Evolutionary conservation across 2,113 vertebrate genomes (phyloP), one percentile per base, ranked within the genome.

Genomic region (Crotophaga sulcirostris): DNA sequence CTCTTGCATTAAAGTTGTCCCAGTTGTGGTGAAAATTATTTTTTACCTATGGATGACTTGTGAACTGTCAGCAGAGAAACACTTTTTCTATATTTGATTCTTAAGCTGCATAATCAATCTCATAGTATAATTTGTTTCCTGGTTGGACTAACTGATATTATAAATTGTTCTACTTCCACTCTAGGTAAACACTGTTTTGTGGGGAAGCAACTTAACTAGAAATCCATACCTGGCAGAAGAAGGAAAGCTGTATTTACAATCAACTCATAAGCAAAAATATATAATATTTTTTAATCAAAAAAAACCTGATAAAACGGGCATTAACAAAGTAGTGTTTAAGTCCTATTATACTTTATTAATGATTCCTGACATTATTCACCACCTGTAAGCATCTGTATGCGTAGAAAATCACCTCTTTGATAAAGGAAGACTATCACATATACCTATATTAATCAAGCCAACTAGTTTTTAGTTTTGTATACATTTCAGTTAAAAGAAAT

Each of bases 381-480:
- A 63, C 21, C 55, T 95, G 21, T 60, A 86, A 60, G 44, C 24
- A 86, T 55, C 51, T 55, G 15, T 36, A 78, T 70, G 52, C 52
- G 60, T 7, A 84, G 42, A 84, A 96, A 93, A 78, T 83, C 59
- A 77, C 38, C 64, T 83, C 36, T 85, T 85, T 40, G 9, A 88
- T 70, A 88, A 85, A 17, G 64, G 42, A 91, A 90, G 31, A 38
- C 44, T 63, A 88, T 44, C 33, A 69, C 16, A 58, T 7, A 68
- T 13, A 69, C 26, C 59, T 80, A 92, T n/a, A 93, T 95, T 81
- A 94, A 84, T 86, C 72, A 92, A 88, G 29, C 33, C 47, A 70
- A 24, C 8, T 60, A 14, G 60, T 94, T 84, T 95, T 96, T 90
- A 86, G 83, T 80, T 97, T 87, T 90, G 51, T 94, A 68, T 84